Conservation (phyloP, 2,797 vertebrate species). For the Petrocephalus sullivani region DNA sequence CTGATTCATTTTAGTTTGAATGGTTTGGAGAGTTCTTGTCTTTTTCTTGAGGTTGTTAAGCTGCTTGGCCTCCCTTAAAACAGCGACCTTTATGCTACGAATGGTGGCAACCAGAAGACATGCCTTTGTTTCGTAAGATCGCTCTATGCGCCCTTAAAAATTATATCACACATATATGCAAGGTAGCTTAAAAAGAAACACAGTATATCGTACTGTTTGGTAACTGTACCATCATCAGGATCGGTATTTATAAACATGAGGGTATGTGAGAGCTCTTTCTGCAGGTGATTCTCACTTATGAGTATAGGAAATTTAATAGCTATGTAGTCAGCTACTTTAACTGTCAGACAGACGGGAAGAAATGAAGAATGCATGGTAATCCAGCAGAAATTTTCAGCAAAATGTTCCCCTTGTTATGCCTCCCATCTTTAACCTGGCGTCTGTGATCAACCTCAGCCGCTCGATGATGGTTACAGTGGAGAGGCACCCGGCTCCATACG, state of each 20-base stretch:
- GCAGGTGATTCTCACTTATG: slow-evolving; percentile 2
- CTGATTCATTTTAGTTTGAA: not conserved
- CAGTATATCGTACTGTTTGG: not conserved
- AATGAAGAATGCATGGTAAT: slow-evolving; percentile 5
- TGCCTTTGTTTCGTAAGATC: not conserved
- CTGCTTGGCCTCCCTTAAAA: not conserved
- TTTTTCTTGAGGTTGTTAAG: not conserved
- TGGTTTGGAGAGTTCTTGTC: not conserved
- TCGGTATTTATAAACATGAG: not conserved
- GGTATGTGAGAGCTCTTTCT: not conserved
- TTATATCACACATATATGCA: not conserved
- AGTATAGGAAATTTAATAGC: slow-evolving; percentile 3
- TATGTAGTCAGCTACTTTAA: not conserved
- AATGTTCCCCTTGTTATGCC: not conserved
- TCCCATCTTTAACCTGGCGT: not conserved
- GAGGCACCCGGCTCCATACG: not conserved
- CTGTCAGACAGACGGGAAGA: not conserved
- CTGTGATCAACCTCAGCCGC: not conserved
- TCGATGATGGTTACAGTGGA: not conserved
- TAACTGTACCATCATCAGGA: not conserved
- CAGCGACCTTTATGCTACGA: not conserved
- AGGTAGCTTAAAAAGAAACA: not conserved
- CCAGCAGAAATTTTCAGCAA: not conserved
- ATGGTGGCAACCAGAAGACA: not conserved
- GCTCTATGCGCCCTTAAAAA: not conserved